Evolutionary conservation across 2,888 invertebrate genomes (phyloP), one percentile per base, ranked within the genome.

Genomic region (Amorpha juglandis): DNA sequence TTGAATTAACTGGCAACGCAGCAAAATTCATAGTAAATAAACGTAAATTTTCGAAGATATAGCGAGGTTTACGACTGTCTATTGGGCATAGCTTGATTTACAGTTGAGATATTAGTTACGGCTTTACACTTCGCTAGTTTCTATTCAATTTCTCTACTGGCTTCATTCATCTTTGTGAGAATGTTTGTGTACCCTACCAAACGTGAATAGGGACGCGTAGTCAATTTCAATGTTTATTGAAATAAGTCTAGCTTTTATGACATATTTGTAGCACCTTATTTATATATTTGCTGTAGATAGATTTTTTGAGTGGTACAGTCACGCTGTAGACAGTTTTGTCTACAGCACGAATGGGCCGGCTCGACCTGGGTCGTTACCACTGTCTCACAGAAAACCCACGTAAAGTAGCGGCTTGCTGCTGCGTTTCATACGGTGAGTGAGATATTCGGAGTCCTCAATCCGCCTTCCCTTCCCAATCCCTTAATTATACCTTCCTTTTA

Each of bases 101-200:
- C 42, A 58, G 38, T 42, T 58, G 6, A 58, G 58, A 42, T 58
- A 42, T 58, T 58, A 58, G 42, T 42, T 19, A 58, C 38, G 58
- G 58, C 38, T 58, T 55, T 58, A 19, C 58, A 38, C 42, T 42
- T 42, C 58, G 58, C 58, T 38, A 42, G 58, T 16, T 58, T 58
- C 42, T 58, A 58, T 58, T 58, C 38, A 58, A 58, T 58, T 58
- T 58, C 58, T 42, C 38, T n/a, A 42, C 52, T 52, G 58, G 19
- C 42, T 42, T 42, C 42, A 58, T 58, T 42, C 19, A 58, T 58
- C 38, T 58, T 55, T 19, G 55, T 38, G 16, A 35, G 7, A 55
- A 55, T 55, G 19, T 19, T 38, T 11, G 55, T 58, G 38, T 58
- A n/a, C 33, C n/a, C 2, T 19, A 7, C 11, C 9, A 19, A 19